These are phyloP conservation scores for Rhogogaster chlorosoma DNA, from an alignment of 2,888 invertebrate species.

Conservation along the genomic window DNA sequence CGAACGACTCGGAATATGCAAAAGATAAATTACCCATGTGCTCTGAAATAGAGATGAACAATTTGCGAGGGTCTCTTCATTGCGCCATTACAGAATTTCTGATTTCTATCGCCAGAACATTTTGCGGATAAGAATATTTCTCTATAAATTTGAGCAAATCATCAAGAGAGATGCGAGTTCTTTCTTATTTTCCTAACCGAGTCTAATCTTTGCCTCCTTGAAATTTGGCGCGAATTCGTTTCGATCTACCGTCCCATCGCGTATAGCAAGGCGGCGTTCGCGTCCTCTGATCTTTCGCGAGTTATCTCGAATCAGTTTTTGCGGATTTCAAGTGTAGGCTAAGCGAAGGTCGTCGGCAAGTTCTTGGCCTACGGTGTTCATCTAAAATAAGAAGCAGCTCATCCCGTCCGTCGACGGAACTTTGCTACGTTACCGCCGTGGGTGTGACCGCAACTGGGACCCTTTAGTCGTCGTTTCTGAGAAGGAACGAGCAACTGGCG, in stretches of 20 bases:
- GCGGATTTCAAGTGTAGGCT: constrained; percentile 66
- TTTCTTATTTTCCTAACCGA: background rate
- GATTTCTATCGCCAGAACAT: background rate
- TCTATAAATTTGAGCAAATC: background rate
- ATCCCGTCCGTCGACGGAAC: background rate
- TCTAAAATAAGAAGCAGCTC: background rate
- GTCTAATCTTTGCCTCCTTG: constrained; percentile 1
- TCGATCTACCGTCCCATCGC: constrained; percentile 22
- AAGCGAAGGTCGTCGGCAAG: constrained; percentile 64
- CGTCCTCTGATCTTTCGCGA: constrained; percentile 70
- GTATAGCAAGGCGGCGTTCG: background rate
- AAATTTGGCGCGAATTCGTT: constrained; percentile 34
- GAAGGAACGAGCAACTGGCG: constrained; percentile 13
- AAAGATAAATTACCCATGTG: background rate
- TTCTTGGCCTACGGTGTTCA: background rate
- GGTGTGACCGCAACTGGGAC: constrained; percentile 42
- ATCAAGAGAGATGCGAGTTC: background rate
- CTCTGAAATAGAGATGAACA: background rate
- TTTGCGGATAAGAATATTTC: background rate
- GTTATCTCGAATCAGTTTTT: constrained; percentile 67
- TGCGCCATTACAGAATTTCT: background rate
- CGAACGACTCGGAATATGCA: constrained; percentile 8
- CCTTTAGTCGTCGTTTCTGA: constrained; percentile 17
- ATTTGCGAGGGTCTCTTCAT: background rate
- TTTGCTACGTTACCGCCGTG: constrained; percentile 30